Percentiles rank a stretch among this genome's conserved stretches.
phyloP scores from a whole-genome alignment of 2,888 invertebrate species.

The Cephalotes varians region DNA sequence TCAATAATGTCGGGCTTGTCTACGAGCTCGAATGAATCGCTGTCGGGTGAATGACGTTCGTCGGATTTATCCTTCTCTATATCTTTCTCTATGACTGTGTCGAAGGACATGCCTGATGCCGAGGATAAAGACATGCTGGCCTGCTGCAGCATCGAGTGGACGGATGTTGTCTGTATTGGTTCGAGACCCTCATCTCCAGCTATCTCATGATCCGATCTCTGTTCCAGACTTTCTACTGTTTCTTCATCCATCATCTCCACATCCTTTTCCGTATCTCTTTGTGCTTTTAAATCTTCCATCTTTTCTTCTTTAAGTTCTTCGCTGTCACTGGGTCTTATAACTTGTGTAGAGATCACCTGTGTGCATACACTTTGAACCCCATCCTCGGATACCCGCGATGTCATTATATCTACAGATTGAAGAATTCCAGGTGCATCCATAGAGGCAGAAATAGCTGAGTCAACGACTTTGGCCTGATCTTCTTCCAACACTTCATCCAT shows the following conservation, averaged over 20 bases:
- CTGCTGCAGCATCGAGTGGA: slow-evolving; percentile 82
- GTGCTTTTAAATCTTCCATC: neutral
- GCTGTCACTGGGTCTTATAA: slow-evolving; percentile 21
- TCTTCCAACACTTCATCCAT: slow-evolving; percentile 66
- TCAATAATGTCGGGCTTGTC: slow-evolving; percentile 95
- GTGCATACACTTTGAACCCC: slow-evolving; percentile 87
- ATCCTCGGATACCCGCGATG: slow-evolving; percentile 86
- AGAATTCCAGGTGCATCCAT: slow-evolving; percentile 82
- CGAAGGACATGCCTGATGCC: slow-evolving; percentile 82
- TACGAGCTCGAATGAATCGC: slow-evolving; percentile 95
- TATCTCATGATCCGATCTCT: neutral
- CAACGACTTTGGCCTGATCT: slow-evolving; percentile 64
- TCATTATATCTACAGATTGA: slow-evolving; percentile 87
- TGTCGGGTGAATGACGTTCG: slow-evolving; percentile 89
- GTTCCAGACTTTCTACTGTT: slow-evolving; percentile 49
- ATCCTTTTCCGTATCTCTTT: slow-evolving; percentile 16
- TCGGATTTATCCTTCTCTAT: slow-evolving; percentile 74
- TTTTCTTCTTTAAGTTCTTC: slow-evolving; percentile 16
- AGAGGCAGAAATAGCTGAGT: slow-evolving; percentile 85
- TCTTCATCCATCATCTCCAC: slow-evolving; percentile 15
- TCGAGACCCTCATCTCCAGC: slow-evolving; percentile 22
- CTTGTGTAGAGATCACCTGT: slow-evolving; percentile 86
- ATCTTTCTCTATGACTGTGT: slow-evolving; percentile 81
- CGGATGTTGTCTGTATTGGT: slow-evolving; percentile 48
- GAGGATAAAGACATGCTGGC: slow-evolving; percentile 84